Evolutionary conservation across 2,888 invertebrate genomes (phyloP).

Genomic region (Odontothrips loti): DNA sequence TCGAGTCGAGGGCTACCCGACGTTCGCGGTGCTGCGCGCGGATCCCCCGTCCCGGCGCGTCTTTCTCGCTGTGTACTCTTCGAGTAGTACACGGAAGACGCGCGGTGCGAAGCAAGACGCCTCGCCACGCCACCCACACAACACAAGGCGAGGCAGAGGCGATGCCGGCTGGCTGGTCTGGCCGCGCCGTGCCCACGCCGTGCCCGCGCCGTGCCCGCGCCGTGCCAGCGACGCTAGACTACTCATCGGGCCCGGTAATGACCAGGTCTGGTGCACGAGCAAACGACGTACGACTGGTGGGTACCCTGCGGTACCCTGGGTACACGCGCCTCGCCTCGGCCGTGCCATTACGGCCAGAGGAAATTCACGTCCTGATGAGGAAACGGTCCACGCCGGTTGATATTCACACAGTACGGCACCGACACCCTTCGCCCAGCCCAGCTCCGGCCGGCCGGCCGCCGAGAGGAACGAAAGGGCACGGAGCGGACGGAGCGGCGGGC

Average conservation of each 20-base stretch:
- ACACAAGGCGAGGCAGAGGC: too few relatives aligned
- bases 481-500: not conserved
- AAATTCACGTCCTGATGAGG: slow-evolving; percentile 11
- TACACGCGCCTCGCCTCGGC: not conserved
- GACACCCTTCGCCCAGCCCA: not conserved
- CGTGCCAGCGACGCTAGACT: not conserved
- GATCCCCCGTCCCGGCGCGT: too few relatives aligned
- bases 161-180: too few relatives aligned
- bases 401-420: slow-evolving; percentile 19
- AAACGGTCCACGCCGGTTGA: slow-evolving; percentile 1
- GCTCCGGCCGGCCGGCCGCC: not conserved
- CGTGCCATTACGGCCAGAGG: not conserved
- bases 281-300: too few relatives aligned
- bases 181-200: not conserved
- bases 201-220: not conserved
- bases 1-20: too few relatives aligned
- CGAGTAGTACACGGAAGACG: too few relatives aligned
- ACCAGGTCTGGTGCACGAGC: slow-evolving; percentile 9
- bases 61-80: too few relatives aligned
- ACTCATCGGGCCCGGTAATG: slow-evolving; percentile 12
- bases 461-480: not conserved
- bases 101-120: too few relatives aligned
- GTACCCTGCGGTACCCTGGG: not conserved
- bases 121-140: too few relatives aligned
- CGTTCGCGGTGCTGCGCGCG: too few relatives aligned